Conservation (phyloP, 2,797 vertebrate species). For the Luscinia luscinia region DNA sequence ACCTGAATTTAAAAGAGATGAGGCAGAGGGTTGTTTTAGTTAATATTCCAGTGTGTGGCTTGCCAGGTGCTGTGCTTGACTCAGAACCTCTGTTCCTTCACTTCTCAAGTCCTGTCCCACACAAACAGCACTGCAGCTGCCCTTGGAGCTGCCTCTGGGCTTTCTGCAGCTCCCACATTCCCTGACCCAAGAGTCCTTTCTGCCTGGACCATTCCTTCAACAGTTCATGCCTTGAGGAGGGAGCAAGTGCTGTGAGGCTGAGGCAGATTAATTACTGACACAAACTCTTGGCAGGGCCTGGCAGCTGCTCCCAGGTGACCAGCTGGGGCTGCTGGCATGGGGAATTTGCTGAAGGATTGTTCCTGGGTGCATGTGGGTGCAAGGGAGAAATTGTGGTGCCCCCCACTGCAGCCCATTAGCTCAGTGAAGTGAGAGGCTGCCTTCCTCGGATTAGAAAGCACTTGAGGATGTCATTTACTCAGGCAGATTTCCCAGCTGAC, state of each 20-base stretch:
- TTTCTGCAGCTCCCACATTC: not conserved
- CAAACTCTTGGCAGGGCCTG: not conserved
- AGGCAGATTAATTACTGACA: conserved; percentile 15
- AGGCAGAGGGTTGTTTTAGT: conserved; percentile 44
- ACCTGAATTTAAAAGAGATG: conserved; percentile 47
- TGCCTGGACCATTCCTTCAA: not conserved
- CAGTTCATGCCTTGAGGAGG: not conserved
- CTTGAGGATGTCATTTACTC: conserved; percentile 53
- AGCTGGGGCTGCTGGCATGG: not conserved
- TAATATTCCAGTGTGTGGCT: conserved; percentile 31
- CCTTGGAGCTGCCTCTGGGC: not conserved
- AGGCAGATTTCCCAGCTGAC: conserved; percentile 55
- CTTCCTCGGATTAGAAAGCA: conserved; percentile 36
- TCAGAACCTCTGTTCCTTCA: not conserved
- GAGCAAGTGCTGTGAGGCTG: not conserved
- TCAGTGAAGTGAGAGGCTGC: conserved; percentile 13
- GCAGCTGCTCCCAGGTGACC: not conserved
- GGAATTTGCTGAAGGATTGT: not conserved
- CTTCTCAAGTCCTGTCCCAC: not conserved
- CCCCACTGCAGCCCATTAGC: conserved; percentile 31
- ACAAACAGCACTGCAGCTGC: not conserved
- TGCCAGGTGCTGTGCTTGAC: not conserved
- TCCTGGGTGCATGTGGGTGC: not conserved
- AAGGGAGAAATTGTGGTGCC: not conserved
- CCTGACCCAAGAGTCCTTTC: not conserved